phyloP scores from a whole-genome alignment of 2,113 vertebrate species.

The Illadopsis cleaveri region DNA sequence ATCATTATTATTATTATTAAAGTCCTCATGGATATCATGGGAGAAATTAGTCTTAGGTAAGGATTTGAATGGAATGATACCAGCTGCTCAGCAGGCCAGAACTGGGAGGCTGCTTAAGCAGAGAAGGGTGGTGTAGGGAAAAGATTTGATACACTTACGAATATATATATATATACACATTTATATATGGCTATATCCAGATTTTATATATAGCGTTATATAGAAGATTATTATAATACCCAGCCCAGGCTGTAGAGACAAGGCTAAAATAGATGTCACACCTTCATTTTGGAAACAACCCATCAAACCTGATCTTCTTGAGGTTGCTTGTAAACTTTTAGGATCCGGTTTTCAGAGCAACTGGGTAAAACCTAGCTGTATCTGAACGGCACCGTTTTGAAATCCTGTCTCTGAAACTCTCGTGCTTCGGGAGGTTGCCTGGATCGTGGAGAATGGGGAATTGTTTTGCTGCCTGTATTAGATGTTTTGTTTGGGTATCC shows the following conservation, averaged over 20 bases:
- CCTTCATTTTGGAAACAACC: background rate
- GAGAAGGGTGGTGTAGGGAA: background rate
- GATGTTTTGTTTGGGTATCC: background rate
- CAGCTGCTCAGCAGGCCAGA: background rate
- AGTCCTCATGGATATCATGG: constrained; percentile 38
- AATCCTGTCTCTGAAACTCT: background rate
- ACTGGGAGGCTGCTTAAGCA: background rate
- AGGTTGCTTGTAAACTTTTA: background rate
- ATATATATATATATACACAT: too few relatives aligned
- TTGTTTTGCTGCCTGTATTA: background rate
- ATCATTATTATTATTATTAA: constrained; percentile 65
- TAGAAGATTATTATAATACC: background rate
- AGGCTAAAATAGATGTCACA: background rate
- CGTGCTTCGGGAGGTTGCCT: background rate
- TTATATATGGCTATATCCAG: background rate
- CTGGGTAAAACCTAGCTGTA: background rate
- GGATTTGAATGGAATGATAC: constrained; percentile 54
- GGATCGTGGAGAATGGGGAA: background rate
- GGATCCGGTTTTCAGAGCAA: background rate
- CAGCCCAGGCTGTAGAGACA: background rate
- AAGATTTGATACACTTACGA: background rate
- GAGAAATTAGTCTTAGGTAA: constrained; percentile 63
- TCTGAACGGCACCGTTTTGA: background rate
- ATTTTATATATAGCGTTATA: background rate
- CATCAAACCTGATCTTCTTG: background rate